Base-by-base conservation (phyloP, 2,113 vertebrate species). In the Hyperoodon ampullatus region DNA sequence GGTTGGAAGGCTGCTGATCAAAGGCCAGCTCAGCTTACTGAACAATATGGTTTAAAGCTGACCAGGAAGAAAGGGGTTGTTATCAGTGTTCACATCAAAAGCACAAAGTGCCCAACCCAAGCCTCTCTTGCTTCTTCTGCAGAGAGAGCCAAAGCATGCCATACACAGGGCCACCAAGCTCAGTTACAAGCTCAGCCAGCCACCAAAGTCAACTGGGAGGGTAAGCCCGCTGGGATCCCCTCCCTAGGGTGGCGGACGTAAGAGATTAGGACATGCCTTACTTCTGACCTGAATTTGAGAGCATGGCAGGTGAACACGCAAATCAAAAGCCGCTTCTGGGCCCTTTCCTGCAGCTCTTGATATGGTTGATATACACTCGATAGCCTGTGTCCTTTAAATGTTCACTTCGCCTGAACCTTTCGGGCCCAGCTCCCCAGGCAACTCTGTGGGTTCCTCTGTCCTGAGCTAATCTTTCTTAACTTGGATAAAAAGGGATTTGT, bases 261-360 rank as follows among this genome's bases (percentile, higher is more conserved):
- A 75, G 33, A 95, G 44, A 75, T 35, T 24, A 78, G 63, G 47
- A 61, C 42, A 50, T 6, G 16, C 24, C 55, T 92, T 14, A 66
- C 53, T 94, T 91, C 28, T 50, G 42, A 70, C 61, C 87, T 71
- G 82, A 74, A 81, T 81, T 85, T 47, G 65, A 95, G 11, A 96
- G 19, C 78, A 66, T 0, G 42, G n/a, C 70, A 92, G 23, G 53
- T 28, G 93, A 95, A 93, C 44, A 53, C 42, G 84, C 16, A 92
- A 75, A 80, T 70, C 47, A 66, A 95, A 90, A 58, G 68, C 10
- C 9, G 30, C 50, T 70, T 85, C 61, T n/a, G 84, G 75, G 47
- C 44, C 70, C 58, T 90, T 75, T 84, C 16, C 72, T 66, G 15
- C 26, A 44, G 33, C 42, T 18, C 39, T 39, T 81, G 35, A 33